Evolutionary conservation across 2,888 invertebrate species (phyloP), one percentile per base, ranked within the genome.

Genomic region (Volucella inanis): DNA sequence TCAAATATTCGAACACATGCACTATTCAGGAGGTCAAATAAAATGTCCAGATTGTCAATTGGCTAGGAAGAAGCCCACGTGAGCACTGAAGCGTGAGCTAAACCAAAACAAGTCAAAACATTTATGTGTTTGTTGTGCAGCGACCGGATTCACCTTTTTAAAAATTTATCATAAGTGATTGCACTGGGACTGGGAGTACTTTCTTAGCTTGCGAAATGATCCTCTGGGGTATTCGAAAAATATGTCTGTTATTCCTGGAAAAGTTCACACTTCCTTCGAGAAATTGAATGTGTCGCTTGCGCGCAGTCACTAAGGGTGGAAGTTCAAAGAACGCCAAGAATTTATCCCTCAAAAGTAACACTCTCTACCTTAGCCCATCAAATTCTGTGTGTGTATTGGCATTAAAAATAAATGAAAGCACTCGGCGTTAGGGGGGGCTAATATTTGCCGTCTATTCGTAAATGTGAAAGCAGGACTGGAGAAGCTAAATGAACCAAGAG

Each of bases 81-180:
- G 57, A 43, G 45, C 14, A 43, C 62, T 43, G 52, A 52, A 47
- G 68, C 8, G 49, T 49, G 31, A 31, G 31, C 31, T 6, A 31
- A 70, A 76, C 55, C 75, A 57, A 61, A 59, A 59, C 76, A 76
- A 85, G 80, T 85, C 85, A 80, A 80, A 84, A 80, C 61, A 68
- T 80, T 85, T 76, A 84, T 75, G 59, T 72, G 71, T 55, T 64
- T 62, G 43, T 55, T 68, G 64, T 55, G 59, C 78, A 41, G 43
- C 54, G 31, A 57, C 54, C 76, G 76, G 68, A 76, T 72, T 76
- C 68, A 85, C 76, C 85, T 72, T 76, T 81, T 85, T 85, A 85
- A 85, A 85, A 72, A 85, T 85, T 85, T 68, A 85, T 85, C 85
- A 85, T 65, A 71, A 77, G 67, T 81, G 76, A 85, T 85, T 85